These are phyloP conservation scores for Paratilapia polleni DNA, from an alignment of 2,113 vertebrate genomes.

Conservation along the genomic window DNA sequence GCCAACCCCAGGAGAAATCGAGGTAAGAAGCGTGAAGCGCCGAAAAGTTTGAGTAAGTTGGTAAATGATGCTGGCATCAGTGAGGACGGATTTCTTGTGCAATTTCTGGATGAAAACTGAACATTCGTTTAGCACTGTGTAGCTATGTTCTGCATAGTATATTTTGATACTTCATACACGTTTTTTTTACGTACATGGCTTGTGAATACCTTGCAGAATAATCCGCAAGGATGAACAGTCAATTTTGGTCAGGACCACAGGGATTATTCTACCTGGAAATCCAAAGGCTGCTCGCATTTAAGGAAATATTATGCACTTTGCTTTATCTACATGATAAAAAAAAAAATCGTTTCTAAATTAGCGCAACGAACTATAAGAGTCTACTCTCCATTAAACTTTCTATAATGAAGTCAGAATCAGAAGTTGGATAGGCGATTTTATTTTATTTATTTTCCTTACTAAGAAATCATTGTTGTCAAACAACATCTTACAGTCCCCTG, in stretches of 20 bases:
- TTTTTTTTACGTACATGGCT: not conserved
- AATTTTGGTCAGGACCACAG: not conserved
- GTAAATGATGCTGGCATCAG: conserved; percentile 29
- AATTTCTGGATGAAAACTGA: not conserved
- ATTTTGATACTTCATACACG: not conserved
- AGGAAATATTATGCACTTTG: not conserved
- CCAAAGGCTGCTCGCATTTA: not conserved
- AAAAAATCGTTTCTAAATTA: not conserved
- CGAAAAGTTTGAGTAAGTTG: conserved; percentile 47
- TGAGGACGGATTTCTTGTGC: not conserved
- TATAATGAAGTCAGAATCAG: not conserved
- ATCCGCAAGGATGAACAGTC: not conserved
- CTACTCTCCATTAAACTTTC: not conserved
- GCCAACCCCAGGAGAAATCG: conserved; percentile 83
- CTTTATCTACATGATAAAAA: not conserved
- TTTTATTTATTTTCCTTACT: not conserved
- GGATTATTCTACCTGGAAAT: conserved; percentile 25
- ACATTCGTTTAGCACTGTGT: not conserved
- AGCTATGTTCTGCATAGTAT: not conserved
- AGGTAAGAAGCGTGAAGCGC: conserved; percentile 72
- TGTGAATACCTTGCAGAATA: not conserved
- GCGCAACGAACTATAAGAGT: not conserved
- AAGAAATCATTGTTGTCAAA: not conserved
- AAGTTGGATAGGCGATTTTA: not conserved
- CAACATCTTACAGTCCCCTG: not conserved